Evolutionary conservation across 64 coral and sea anemone species (phyloP), one percentile per base, ranked within the genome.

Genomic region (Dendronephthya gigantea): DNA sequence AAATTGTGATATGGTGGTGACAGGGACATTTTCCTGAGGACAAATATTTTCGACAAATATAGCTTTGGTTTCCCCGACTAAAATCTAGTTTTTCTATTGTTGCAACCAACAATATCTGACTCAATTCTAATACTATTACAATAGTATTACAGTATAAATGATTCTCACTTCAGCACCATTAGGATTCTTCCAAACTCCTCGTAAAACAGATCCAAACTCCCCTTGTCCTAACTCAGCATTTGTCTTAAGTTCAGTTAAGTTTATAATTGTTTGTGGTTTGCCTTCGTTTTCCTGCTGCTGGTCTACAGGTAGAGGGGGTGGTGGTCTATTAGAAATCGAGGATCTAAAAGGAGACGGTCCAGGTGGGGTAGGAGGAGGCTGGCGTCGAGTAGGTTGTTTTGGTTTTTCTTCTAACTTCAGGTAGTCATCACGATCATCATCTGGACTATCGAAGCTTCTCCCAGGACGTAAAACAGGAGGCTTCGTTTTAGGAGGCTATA

Each of bases 161-260:
- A n/a, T n/a, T n/a, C n/a, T 47, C 82, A 97, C 94, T 89, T 90
- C 89, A 4, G 45, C 58, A 65, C 89, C 87, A 84, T 93, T 93
- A 11, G 94, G 89, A 82, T 93, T 89, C 85, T 75, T 93, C 94
- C 94, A 97, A 10, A 97, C 84, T 13, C 94, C 94, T 55, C 90
- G 93, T 1, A 97, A 87, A 40, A 97, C 94, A 25, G 94, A 97
- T 31, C 94, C 94, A 96, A 96, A 96, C 32, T 96, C 94, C 36
- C 94, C 94, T 81, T 96, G 94, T 19, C 94, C 94, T 4, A 96
- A 33, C 58, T 96, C 94, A 16, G 88, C 35, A 41, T 91, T 91
- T 83, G 90, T 88, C 55, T 96, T 91, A 36, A 96, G 79, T 59
- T 88, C 90, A 45, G 82, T 22, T 74, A 86, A 88, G 22, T 83